Evolutionary conservation across 2,888 invertebrate species (phyloP).

Genomic region (Ormia ochracea): DNA sequence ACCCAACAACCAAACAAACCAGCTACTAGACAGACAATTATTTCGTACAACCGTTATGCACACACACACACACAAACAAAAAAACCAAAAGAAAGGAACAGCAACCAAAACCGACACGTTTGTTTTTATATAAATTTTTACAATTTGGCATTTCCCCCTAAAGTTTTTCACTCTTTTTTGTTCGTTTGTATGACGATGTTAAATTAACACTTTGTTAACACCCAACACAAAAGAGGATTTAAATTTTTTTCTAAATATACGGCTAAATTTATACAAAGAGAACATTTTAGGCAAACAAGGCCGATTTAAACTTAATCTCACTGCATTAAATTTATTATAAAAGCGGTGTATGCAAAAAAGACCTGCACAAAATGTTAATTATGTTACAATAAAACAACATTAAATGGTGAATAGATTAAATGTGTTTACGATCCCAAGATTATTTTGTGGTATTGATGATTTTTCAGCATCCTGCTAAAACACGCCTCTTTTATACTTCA

Average conservation of each 20-base stretch:
- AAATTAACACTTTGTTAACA: slow-evolving; percentile 75
- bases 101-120: slow-evolving; percentile 52
- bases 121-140: slow-evolving; percentile 61
- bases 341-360: background rate
- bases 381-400: background rate
- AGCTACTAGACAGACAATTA: slow-evolving; percentile 25
- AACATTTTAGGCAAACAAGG: background rate
- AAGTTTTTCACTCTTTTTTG: background rate
- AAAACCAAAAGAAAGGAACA: background rate
- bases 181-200: slow-evolving; percentile 69
- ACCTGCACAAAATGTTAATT: slow-evolving; percentile 19
- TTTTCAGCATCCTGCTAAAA: too few relatives aligned
- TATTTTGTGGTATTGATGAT: too few relatives aligned
- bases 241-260: slow-evolving; percentile 18
- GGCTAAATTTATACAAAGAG: slow-evolving; percentile 1
- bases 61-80: slow-evolving; percentile 8
- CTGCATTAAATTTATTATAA: slow-evolving; percentile 5
- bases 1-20: slow-evolving; percentile 11
- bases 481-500: too few relatives aligned
- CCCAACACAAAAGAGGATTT: slow-evolving; percentile 59
- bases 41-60: slow-evolving; percentile 17
- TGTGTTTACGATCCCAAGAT: too few relatives aligned
- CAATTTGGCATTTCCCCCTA: slow-evolving; percentile 45
- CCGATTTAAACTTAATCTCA: slow-evolving; percentile 9
- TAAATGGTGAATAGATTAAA: too few relatives aligned